A percentile compares a stretch with the other conserved stretches of the same genome.
phyloP scores from a whole-genome alignment of 2,113 vertebrate species.

The Labeo rohita region DNA sequence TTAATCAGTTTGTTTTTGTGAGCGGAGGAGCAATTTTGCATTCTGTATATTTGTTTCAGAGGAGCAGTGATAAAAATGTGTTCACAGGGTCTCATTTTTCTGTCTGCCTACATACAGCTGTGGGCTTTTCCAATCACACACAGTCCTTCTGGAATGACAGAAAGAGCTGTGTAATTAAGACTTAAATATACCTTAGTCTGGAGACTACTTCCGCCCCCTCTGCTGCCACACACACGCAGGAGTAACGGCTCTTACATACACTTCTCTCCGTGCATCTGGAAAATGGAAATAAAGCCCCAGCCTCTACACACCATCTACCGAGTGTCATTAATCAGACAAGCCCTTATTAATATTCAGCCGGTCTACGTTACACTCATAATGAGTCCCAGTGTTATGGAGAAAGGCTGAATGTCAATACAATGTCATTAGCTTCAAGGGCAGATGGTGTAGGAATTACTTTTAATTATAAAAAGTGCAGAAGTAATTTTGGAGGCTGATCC shows the following conservation, averaged over 20 bases:
- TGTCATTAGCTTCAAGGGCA: slow-evolving; percentile 57
- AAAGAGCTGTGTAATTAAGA: slow-evolving; percentile 53
- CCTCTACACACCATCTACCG: slow-evolving; percentile 49
- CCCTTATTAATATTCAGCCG: slow-evolving; percentile 60
- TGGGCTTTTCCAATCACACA: slow-evolving; percentile 47
- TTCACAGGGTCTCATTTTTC: slow-evolving; percentile 18
- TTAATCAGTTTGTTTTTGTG: slow-evolving; percentile 19
- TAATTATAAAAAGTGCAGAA: slow-evolving; percentile 54
- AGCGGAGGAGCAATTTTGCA: slow-evolving; percentile 4
- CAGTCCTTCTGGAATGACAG: slow-evolving; percentile 42
- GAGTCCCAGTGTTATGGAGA: slow-evolving; percentile 20
- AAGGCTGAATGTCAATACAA: slow-evolving; percentile 54
- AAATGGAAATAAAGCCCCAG: slow-evolving; percentile 51
- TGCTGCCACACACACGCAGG: background rate
- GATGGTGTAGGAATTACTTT: slow-evolving; percentile 48
- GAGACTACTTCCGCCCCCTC: slow-evolving; percentile 32
- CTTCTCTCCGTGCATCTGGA: slow-evolving; percentile 30
- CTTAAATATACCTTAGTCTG: slow-evolving; percentile 54
- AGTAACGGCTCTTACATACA: slow-evolving; percentile 16
- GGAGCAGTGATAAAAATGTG: slow-evolving; percentile 25
- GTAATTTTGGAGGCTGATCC: slow-evolving; percentile 48
- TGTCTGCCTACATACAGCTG: slow-evolving; percentile 35
- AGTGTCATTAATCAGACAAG: slow-evolving; percentile 56
- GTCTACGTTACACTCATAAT: slow-evolving; percentile 55
- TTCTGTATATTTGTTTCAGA: slow-evolving; percentile 10